Evolutionary conservation across 2,888 invertebrate species (phyloP), one percentile per base, ranked within the genome.

Genomic region (Theretra japonica): DNA sequence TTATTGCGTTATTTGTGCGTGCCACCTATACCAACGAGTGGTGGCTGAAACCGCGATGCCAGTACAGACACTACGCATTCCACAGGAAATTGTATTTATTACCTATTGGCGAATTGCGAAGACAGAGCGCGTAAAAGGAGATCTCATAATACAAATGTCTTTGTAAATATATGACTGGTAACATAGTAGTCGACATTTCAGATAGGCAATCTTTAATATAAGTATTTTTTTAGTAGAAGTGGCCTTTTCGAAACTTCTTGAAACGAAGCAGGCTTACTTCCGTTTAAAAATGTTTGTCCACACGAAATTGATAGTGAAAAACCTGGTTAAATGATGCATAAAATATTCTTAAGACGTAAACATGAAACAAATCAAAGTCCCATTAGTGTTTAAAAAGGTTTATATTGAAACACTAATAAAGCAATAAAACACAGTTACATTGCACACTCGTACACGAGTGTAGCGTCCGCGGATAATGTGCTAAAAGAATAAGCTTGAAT

Each of bases 1-100:
- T 93, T 93, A 94, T 93, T 92, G 90, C 90, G 89, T 90, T 90
- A 92, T 91, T 91, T 91, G 90, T 90, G 87, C 87, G 83, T 82
- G 87, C 87, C 90, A 90, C 92, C 86, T 88, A 86, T 59, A 23
- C 58, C 33, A 71, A 62, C 23, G 53, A 56, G 56, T 33, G 65
- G 70, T 70, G 60, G 41, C 70, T 56, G 53, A 58, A n/a, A 30
- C 57, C 4, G n/a, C 25, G 25, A 33, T 59, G 19, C 58, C n/a
- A 56, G 69, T 19, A 59, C 28, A 28, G 59, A 15, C 28, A 21
- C 23, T 21, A 23, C 57, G n/a, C 57, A 23, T n/a, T 41, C 8
- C 21, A 62, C 11, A 41, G 33, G 21, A n/a, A 33, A 41, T 11
- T 15, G 33, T 62, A 53, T 53, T 53, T 53, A 53, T 53, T 53